Evolutionary conservation across 1,140 invertebrate genomes (phyloP).

Genomic region (Halictus rubicundus): DNA sequence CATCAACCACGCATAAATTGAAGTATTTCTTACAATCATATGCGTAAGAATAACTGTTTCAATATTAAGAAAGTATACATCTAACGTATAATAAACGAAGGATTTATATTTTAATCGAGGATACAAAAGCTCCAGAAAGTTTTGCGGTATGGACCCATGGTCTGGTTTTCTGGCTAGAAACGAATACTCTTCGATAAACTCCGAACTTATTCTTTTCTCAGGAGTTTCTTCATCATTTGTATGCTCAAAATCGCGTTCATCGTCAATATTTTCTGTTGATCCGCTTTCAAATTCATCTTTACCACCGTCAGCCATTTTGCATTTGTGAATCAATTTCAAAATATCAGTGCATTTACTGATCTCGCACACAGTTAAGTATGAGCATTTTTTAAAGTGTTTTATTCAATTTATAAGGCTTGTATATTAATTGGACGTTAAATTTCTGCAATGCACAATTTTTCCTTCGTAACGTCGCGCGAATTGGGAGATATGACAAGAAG

Average conservation of each 20-base stretch:
- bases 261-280: not conserved
- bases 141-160: slow-evolving; percentile 64
- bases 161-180: slow-evolving; percentile 51
- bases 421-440: not conserved
- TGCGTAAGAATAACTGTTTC: slow-evolving; percentile 89
- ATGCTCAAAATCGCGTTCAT: not conserved
- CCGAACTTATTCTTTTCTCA: slow-evolving; percentile 67
- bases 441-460: not conserved
- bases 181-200: slow-evolving; percentile 55
- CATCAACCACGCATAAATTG: slow-evolving; percentile 89
- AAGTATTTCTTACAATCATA: slow-evolving; percentile 91
- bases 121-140: slow-evolving; percentile 77
- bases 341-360: not conserved
- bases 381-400: not conserved
- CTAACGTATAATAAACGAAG: slow-evolving; percentile 5
- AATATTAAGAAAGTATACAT: slow-evolving; percentile 38
- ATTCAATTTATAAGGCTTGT: not conserved
- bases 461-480: too few relatives aligned
- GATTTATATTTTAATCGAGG: slow-evolving; percentile 59
- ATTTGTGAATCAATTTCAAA: not conserved
- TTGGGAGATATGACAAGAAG: too few relatives aligned
- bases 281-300: slow-evolving; percentile 22
- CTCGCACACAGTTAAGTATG: not conserved
- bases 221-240: slow-evolving; percentile 79
- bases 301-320: slow-evolving; percentile 31